Conservation (phyloP, 2,888 invertebrate genomes). For the Leistus spinibarbis region DNA sequence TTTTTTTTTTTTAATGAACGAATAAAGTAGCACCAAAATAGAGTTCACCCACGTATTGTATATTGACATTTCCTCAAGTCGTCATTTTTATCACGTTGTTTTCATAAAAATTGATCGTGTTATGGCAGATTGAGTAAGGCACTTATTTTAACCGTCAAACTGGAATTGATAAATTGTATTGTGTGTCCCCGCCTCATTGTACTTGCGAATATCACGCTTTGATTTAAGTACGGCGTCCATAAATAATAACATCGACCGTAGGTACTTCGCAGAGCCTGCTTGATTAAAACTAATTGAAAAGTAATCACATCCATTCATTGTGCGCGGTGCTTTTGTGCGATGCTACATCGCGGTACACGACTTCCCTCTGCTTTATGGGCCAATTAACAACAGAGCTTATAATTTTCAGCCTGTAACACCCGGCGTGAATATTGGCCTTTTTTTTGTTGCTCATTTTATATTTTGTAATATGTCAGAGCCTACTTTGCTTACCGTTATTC, state of each 20-base stretch:
- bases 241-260: constrained; percentile 1
- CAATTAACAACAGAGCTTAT: constrained; percentile 26
- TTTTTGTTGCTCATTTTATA: neutral
- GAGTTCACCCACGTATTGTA: too few species aligned
- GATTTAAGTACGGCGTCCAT: neutral
- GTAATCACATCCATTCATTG: constrained; percentile 38
- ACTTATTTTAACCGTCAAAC: neutral
- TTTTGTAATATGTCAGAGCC: too few species aligned
- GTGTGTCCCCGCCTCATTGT: neutral
- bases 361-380: constrained; percentile 30
- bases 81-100: too few species aligned
- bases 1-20: too few species aligned
- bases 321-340: constrained; percentile 24
- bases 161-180: neutral
- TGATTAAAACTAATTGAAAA: constrained; percentile 39
- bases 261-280: constrained; percentile 24
- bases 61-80: too few species aligned
- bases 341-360: constrained; percentile 6
- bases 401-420: neutral
- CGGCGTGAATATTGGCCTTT: neutral
- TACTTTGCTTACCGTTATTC: too few species aligned
- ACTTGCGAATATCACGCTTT: neutral
- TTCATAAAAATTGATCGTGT: too few species aligned
- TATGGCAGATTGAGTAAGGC: too few species aligned
- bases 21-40: too few species aligned